These are phyloP conservation scores for Mesembrinibis cayennensis DNA, from an alignment of 2,113 vertebrate species.

Conservation along the genomic window DNA sequence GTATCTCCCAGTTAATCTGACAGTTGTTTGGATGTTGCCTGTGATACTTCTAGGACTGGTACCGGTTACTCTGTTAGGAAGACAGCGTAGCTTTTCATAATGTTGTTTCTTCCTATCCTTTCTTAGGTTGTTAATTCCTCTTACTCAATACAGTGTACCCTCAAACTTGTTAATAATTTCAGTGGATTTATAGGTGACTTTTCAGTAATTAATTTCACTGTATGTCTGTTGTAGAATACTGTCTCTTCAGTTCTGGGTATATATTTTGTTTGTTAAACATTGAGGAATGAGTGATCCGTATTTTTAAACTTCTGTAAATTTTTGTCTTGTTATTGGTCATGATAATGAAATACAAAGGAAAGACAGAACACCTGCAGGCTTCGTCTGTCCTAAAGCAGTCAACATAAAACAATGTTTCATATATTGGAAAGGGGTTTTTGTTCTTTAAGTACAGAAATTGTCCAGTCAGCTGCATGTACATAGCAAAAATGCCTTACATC, in stretches of 20 bases:
- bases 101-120: background rate
- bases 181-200: background rate
- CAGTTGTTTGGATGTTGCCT: background rate
- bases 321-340: background rate
- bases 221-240: background rate
- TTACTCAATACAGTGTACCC: background rate
- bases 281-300: background rate
- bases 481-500: background rate
- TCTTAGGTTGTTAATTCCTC: background rate
- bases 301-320: background rate
- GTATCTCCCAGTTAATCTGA: background rate
- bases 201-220: background rate
- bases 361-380: background rate
- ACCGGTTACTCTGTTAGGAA: background rate
- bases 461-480: background rate
- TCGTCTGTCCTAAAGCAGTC: background rate
- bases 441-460: background rate
- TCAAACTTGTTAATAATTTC: background rate
- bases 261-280: background rate
- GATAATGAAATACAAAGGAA: background rate
- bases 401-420: background rate
- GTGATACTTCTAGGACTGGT: background rate
- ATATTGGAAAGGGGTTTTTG: background rate
- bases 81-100: background rate
- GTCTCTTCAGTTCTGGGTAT: background rate